Conservation (phyloP, 2,888 invertebrate genomes). For the Hartigia nigra region DNA sequence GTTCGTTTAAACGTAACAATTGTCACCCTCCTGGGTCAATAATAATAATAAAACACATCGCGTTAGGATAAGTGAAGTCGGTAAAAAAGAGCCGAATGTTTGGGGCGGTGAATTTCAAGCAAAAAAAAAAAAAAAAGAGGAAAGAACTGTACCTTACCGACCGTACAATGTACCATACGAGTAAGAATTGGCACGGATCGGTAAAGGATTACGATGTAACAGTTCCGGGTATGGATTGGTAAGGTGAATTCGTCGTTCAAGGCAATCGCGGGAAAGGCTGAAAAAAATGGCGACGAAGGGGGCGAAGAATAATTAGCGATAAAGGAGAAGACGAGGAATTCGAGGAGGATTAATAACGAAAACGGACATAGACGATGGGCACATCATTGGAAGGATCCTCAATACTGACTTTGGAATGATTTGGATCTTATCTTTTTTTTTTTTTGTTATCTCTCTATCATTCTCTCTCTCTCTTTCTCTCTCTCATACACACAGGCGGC, state of each 20-base stretch:
- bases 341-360: not conserved
- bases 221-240: not conserved
- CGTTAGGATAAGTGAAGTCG: not conserved
- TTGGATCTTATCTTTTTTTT: constrained; percentile 29
- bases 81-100: not conserved
- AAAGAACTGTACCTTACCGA: not conserved
- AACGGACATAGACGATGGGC: not conserved
- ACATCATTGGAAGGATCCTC: constrained; percentile 28
- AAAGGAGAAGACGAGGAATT: not conserved
- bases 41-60: not conserved
- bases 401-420: constrained; percentile 66
- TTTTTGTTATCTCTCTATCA: constrained; percentile 12
- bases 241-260: not conserved
- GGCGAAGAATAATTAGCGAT: constrained; percentile 3
- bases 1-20: not conserved
- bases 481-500: not conserved
- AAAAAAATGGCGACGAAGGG: not conserved
- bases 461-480: constrained; percentile 11
- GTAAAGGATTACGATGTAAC: not conserved
- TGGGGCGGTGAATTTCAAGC: not conserved
- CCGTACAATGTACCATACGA: not conserved
- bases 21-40: not conserved
- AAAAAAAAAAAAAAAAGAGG: not conserved
- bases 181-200: not conserved
- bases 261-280: not conserved